A percentile compares a stretch with the other conserved stretches of the same genome.
phyloP scores from a whole-genome alignment of 2,797 vertebrate species.

The Spinibarbus caldwelli region DNA sequence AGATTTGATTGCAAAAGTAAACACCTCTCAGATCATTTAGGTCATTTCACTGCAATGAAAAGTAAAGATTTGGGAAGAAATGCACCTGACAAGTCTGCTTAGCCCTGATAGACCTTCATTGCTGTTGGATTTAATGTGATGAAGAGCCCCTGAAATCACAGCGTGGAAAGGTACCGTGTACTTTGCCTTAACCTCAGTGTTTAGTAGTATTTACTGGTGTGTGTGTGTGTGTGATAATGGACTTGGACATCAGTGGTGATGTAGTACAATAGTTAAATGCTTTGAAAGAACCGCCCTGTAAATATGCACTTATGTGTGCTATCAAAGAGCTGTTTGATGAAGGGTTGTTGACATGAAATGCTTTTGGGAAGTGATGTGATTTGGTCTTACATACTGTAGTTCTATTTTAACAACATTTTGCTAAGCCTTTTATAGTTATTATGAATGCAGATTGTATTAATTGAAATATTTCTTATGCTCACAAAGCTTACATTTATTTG shows the following conservation, averaged over 20 bases:
- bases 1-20: not conserved
- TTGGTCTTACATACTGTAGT: not conserved
- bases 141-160: slow-evolving; percentile 13
- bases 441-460: not conserved
- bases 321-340: not conserved
- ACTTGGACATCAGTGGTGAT: not conserved
- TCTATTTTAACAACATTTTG: not conserved
- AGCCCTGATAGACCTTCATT: not conserved
- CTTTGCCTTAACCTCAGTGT: not conserved
- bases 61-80: not conserved
- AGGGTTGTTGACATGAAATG: not conserved
- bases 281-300: not conserved
- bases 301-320: not conserved
- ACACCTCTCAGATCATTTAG: not conserved
- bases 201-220: not conserved
- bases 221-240: not conserved
- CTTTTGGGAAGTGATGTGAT: not conserved
- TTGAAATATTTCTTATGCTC: not conserved
- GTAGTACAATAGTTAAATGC: not conserved
- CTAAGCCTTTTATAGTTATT: not conserved
- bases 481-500: not conserved
- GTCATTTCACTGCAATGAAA: not conserved
- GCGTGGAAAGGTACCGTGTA: slow-evolving; percentile 23
- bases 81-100: not conserved
- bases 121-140: slow-evolving; percentile 3